Evolutionary conservation across 2,888 invertebrate genomes (phyloP).

Genomic region (Norana najaformis): DNA sequence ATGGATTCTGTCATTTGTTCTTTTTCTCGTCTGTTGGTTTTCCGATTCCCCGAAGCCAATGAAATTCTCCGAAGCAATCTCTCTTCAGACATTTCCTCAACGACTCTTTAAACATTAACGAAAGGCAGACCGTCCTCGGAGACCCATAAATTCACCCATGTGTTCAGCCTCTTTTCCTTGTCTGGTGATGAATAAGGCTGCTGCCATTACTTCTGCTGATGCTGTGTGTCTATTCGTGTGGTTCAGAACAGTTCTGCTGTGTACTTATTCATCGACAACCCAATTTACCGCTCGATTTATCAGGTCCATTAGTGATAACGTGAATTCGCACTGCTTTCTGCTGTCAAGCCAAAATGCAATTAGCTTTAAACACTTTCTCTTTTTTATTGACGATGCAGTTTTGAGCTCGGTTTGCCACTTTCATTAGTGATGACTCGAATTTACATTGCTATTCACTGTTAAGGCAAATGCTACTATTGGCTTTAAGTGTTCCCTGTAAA

Average conservation of each 20-base stretch:
- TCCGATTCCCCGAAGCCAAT: slow-evolving; percentile 13
- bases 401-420: not conserved
- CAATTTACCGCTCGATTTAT: not conserved
- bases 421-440: not conserved
- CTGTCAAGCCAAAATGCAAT: not conserved
- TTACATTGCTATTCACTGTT: not conserved
- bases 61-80: not conserved
- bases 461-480: not conserved
- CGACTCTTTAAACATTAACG: not conserved
- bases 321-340: too few relatives aligned
- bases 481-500: not conserved
- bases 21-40: not conserved
- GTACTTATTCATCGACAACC: not conserved
- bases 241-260: not conserved
- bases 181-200: not conserved
- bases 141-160: not conserved
- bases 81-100: not conserved
- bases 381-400: not conserved
- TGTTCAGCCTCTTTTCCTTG: not conserved
- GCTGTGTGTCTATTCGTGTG: not conserved
- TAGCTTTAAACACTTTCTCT: not conserved
- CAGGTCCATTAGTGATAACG: not conserved
- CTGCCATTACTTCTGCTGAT: not conserved
- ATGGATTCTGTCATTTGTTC: too few relatives aligned
- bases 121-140: not conserved